Evolutionary conservation across 2,797 vertebrate species (phyloP).

Genomic region (Morus bassanus): DNA sequence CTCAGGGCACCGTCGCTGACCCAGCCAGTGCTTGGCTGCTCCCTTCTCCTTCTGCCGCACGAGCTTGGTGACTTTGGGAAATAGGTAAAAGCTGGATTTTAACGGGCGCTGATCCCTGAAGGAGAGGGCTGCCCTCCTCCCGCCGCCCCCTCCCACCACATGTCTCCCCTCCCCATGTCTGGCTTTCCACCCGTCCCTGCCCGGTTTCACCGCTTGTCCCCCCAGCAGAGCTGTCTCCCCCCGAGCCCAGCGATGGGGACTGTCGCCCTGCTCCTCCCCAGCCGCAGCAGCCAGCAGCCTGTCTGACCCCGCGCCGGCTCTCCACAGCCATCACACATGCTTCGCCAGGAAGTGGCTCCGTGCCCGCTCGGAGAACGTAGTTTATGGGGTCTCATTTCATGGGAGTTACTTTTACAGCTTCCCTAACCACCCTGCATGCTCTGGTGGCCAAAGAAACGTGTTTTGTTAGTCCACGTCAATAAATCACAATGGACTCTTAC

Average conservation of each 20-base stretch:
- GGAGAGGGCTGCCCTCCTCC: neutral
- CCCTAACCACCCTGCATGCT: rapidly evolving
- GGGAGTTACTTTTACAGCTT: neutral
- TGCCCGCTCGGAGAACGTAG: rapidly evolving
- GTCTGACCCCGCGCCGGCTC: rapidly evolving
- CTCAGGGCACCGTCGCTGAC: neutral
- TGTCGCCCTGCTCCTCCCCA: neutral
- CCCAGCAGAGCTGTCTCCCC: neutral
- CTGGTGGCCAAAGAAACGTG: neutral
- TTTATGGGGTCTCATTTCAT: neutral
- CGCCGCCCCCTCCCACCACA: neutral
- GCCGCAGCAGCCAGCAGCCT: neutral
- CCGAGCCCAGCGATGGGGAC: neutral
- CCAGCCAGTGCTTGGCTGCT: neutral
- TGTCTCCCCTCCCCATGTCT: rapidly evolving
- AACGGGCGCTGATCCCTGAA: neutral
- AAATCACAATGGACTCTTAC: neutral
- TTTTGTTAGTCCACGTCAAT: neutral
- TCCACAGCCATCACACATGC: rapidly evolving
- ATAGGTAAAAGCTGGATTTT: neutral
- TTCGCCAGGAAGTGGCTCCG: rapidly evolving
- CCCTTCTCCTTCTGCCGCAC: neutral
- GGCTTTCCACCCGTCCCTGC: neutral
- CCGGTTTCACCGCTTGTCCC: neutral
- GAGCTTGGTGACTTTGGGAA: rapidly evolving